A percentile compares a stretch with the other conserved stretches of the same genome.
These are phyloP conservation scores for Augochlorella aurata DNA, from an alignment of 2,888 invertebrate genomes.

Conservation along the genomic window DNA sequence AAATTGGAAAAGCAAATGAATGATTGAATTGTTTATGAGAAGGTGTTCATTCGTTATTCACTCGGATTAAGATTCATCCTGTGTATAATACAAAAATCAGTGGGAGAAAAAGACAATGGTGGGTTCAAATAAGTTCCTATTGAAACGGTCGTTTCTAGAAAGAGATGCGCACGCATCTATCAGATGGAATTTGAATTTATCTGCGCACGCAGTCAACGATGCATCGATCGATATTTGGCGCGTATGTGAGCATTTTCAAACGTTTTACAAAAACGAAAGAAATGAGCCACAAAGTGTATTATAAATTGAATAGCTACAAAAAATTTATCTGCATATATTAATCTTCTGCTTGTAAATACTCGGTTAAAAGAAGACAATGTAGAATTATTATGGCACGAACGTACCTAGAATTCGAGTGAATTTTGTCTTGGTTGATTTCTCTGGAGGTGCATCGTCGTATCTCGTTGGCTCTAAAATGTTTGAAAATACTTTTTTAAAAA, in stretches of 20 bases:
- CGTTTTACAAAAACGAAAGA: not conserved
- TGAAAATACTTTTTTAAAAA: not conserved
- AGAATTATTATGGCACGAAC: not conserved
- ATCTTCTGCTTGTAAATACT: too few species aligned
- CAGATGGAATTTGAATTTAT: not conserved
- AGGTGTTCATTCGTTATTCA: not conserved
- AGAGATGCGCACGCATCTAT: slow-evolving; percentile 14
- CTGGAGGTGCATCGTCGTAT: not conserved
- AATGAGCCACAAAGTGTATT: not conserved
- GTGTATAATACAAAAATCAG: not conserved
- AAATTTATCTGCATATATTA: not conserved
- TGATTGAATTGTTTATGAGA: not conserved
- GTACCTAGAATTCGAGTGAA: slow-evolving; percentile 44
- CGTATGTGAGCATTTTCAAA: not conserved
- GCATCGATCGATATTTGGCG: not conserved
- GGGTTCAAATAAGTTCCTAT: not conserved
- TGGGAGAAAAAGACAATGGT: not conserved
- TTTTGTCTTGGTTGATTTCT: slow-evolving; percentile 34
- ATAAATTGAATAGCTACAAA: not conserved
- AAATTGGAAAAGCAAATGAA: not conserved
- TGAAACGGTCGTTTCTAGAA: not conserved
- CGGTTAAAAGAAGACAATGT: not conserved
- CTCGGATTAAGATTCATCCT: not conserved
- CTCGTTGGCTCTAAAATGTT: slow-evolving; percentile 30
- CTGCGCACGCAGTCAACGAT: slow-evolving; percentile 21